Evolutionary conservation across 1,140 invertebrate genomes (phyloP), one percentile per base, ranked within the genome.

Genomic region (Conopomorpha cramerella): DNA sequence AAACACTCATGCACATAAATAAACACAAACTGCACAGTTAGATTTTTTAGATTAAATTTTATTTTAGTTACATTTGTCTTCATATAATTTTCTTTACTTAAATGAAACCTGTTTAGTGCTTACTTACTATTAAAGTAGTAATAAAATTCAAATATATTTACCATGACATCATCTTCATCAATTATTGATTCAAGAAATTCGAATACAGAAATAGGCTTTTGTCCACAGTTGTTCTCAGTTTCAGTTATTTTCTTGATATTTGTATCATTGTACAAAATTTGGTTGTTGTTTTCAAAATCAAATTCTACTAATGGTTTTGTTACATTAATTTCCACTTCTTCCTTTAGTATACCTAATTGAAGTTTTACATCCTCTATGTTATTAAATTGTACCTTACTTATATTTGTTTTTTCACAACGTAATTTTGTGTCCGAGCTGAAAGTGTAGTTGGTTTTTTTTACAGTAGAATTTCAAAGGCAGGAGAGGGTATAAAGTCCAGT

Each of bases 341-440:
- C 19, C 10, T 23, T 23, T 4, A 29, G 11, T n/a, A n/a, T 11
- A 10, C 4, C 4, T 13, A 29, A 4, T 29, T n/a, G 6, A 11
- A 45, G 35, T 45, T 51, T 55, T 7, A 55, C 39, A 8, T 61
- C 48, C 34, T 35, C 30, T 27, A 57, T 37, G 37, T 51, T 46
- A 28, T 46, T 38, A 38, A 57, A 55, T n/a, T n/a, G n/a, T n/a
- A n/a, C n/a, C n/a, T 28, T 34, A 2, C 52, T 44, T 43, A 35
- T 50, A 23, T 50, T 55, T 15, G 31, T 7, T 10, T 18, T 17
- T 13, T 15, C 17, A 38, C 48, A 16, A 16, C 40, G 29, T 17
- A 56, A 34, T 29, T 19, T 13, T 19, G 38, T 41, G 31, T 51
- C 40, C 27, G 53, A 49, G 17, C 52, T 55, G 38, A 30, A 45